phyloP scores from a whole-genome alignment of 2,113 vertebrate species.

The Manacus vitellinus region DNA sequence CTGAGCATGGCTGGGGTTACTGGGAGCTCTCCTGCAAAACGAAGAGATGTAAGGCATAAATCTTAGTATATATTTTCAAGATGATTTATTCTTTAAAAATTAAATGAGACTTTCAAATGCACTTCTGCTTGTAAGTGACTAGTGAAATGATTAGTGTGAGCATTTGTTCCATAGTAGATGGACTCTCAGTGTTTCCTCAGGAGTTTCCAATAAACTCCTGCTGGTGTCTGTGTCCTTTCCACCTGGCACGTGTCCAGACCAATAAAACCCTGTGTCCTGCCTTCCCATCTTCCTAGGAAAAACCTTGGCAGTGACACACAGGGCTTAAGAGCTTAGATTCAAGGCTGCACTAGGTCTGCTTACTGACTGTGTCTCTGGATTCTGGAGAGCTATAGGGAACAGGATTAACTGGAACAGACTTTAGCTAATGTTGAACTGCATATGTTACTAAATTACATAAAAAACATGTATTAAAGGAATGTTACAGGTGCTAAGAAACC shows the following conservation, averaged over 20 bases:
- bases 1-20: neutral
- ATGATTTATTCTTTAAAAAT: neutral
- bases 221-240: neutral
- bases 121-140: neutral
- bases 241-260: accelerated
- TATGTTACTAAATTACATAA: accelerated
- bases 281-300: neutral
- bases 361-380: too few relatives aligned
- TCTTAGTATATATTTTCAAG: neutral
- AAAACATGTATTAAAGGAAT: neutral
- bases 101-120: neutral
- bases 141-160: neutral
- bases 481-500: neutral
- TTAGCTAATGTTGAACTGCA: neutral
- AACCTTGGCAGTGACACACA: accelerated
- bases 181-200: neutral
- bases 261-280: neutral
- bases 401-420: neutral
- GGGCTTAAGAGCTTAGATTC: neutral
- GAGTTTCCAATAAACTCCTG: neutral
- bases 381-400: neutral
- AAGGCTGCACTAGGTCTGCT: accelerated
- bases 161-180: too few relatives aligned
- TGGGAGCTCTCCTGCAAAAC: neutral
- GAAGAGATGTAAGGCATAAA: neutral